Evolutionary conservation across 2,797 vertebrate species (phyloP), one percentile per base, ranked within the genome.

Genomic region (Acanthurus leucopareius): DNA sequence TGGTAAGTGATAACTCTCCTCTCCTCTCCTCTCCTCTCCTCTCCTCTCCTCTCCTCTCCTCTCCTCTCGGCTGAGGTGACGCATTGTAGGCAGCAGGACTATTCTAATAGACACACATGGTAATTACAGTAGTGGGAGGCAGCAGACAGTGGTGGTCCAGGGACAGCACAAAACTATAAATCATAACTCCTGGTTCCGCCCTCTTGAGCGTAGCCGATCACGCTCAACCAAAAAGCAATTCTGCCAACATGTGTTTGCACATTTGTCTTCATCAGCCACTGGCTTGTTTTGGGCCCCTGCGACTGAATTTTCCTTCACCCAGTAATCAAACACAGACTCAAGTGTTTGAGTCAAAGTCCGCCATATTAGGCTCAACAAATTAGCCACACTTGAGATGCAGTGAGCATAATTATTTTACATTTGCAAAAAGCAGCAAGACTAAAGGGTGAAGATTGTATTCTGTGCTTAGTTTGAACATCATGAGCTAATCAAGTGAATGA

Each of bases 221-320:
- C 91, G 87, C 91, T 94, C 93, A 88, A 93, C 86, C 93, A 94
- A 95, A 95, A 95, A 96, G 94, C 95, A 96, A 96, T 96, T 95
- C 95, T 95, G 94, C 94, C 94, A 94, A 94, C 93, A 93, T 92
- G 92, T 88, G 94, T 95, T 95, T 94, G 88, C 92, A 94, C 95
- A 96, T 96, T 96, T 94, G 94, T 96, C 95, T 96, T 96, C 94
- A 96, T 96, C 94, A 96, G 89, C 87, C 82, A 44, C 83, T 88
- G 94, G 92, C 91, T 94, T 94, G 93, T 94, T 95, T 94, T 92
- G 92, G 93, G 88, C 89, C 80, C 53, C 40, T 28, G 88, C 52
- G 80, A 89, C 90, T 85, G 91, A 88, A 92, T 92, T 89, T 88
- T 92, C 83, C 83, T 87, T 93, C 91, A 90, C 78, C 83, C 89